Base-by-base conservation (phyloP, 2,113 vertebrate species). In the Ochotona curzoniae region DNA sequence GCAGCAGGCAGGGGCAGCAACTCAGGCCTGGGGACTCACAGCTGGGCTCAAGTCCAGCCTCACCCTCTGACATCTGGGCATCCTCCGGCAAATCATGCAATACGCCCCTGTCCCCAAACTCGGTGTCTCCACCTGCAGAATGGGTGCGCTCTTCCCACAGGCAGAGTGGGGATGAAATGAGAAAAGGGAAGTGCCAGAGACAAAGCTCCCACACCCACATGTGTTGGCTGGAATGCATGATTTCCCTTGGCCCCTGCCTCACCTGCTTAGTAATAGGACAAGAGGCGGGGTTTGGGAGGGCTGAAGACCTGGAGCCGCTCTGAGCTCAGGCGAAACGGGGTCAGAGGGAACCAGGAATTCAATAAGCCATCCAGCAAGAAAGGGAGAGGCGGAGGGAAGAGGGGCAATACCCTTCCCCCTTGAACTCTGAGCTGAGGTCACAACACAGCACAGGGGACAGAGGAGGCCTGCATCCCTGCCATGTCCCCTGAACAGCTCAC, bases 111-210 rank as follows among this genome's bases (percentile, higher is more conserved):
- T 6, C 8, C 5, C 1, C 15, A 35, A 32, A 44, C 85, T 85
- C 67, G 26, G 47, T 2, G 38, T 57, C 74, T 69, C 32, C 0
- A 0, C 38, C 87, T 51, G n/a, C 75, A 67, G 82, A 57, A 63
- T 30, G 67, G 81, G 76, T 13, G 21, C 15, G 21, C 20, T 44
- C 67, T 66, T 60, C 32, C 21, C 21, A 0, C 0, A 0, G 0
- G 26, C 20, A 13, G 0, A 0, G 15, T 1, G 54, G 23, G 32
- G 63, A 10, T 2, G 25, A 14, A 60, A 9, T 5, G 44, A 30
- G 71, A 89, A 11, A 7, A 10, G 51, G 49, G 38, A 20, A 21
- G 38, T 1, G 5, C 7, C 0, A 10, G 18, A 32, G 17, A 32
- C 7, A 18, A n/a, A 61, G 76, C n/a, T 81, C 69, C 3, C 49